Percentiles rank a stretch among this genome's conserved stretches.
These are phyloP conservation scores for Drosophila villosipedis DNA, from an alignment of 2,888 invertebrate species.

Conservation along the genomic window DNA sequence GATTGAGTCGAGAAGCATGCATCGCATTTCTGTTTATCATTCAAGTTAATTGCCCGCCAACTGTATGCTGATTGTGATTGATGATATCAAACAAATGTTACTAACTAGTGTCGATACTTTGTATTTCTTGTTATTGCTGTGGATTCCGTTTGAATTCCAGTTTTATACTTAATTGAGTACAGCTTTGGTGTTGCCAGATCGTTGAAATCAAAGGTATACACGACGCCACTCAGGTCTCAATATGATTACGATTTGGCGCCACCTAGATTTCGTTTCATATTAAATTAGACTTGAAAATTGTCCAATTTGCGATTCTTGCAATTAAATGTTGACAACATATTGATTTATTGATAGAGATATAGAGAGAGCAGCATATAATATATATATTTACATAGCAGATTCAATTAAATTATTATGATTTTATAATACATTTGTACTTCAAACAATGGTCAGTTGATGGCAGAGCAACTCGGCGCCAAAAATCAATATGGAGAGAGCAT, in stretches of 20 bases:
- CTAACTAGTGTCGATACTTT: neutral
- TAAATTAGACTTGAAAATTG: neutral
- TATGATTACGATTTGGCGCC: neutral
- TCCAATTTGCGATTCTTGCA: neutral
- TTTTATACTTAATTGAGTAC: neutral
- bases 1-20: neutral
- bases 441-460: neutral
- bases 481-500: conserved; percentile 35
- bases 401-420: neutral
- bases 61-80: conserved; percentile 1
- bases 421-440: neutral
- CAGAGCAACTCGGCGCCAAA: conserved; percentile 39
- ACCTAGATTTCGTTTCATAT: neutral
- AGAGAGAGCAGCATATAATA: neutral
- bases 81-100: neutral
- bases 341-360: neutral
- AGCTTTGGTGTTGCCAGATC: conserved; percentile 3
- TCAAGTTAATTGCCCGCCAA: neutral
- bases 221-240: neutral
- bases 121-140: neutral
- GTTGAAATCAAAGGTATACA: neutral
- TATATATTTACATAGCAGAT: neutral
- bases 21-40: conserved; percentile 4
- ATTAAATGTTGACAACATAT: neutral
- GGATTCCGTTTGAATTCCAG: neutral